These are phyloP conservation scores for Sphaeramia orbicularis DNA, from an alignment of 2,797 vertebrate genomes.

Conservation along the genomic window DNA sequence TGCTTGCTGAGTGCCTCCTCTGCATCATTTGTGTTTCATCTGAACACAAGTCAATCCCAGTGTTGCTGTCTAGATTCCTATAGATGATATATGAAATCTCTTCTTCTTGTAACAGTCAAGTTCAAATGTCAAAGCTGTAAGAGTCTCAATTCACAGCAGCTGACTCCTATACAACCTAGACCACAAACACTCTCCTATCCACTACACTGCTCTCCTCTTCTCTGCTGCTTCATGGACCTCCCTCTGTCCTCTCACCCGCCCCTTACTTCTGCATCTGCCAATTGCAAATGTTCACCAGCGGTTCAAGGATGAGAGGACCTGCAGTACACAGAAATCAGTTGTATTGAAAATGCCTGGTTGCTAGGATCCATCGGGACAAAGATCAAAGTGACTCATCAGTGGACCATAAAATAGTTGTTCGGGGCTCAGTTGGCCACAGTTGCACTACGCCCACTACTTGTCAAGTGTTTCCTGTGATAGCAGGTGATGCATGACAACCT, in stretches of 20 bases:
- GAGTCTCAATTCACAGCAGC: conserved; percentile 41
- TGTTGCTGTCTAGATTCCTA: conserved; percentile 34
- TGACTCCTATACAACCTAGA: conserved; percentile 49
- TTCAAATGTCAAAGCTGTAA: conserved; percentile 23
- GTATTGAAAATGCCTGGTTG: conserved; percentile 88
- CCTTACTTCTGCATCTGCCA: conserved; percentile 63
- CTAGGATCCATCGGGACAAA: conserved; percentile 88
- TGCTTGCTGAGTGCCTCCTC: conserved; percentile 72
- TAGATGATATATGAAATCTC: background rate
- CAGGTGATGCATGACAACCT: conserved; percentile 72
- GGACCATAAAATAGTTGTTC: conserved; percentile 83
- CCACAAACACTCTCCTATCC: conserved; percentile 39
- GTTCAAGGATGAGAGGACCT: conserved; percentile 49
- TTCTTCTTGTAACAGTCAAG: conserved; percentile 6
- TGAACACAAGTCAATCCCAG: conserved; percentile 18
- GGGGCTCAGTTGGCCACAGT: conserved; percentile 61
- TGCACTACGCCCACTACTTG: conserved; percentile 59
- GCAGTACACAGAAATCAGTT: conserved; percentile 71
- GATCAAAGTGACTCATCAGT: conserved; percentile 80
- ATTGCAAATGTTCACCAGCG: conserved; percentile 57
- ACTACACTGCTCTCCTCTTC: conserved; percentile 42
- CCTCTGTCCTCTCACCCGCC: conserved; percentile 63
- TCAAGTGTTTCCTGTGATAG: conserved; percentile 70
- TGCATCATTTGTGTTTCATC: conserved; percentile 66
- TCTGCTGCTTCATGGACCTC: conserved; percentile 56